Evolutionary conservation across 2,113 vertebrate species (phyloP).

Genomic region (Hirundichthys speculiger): DNA sequence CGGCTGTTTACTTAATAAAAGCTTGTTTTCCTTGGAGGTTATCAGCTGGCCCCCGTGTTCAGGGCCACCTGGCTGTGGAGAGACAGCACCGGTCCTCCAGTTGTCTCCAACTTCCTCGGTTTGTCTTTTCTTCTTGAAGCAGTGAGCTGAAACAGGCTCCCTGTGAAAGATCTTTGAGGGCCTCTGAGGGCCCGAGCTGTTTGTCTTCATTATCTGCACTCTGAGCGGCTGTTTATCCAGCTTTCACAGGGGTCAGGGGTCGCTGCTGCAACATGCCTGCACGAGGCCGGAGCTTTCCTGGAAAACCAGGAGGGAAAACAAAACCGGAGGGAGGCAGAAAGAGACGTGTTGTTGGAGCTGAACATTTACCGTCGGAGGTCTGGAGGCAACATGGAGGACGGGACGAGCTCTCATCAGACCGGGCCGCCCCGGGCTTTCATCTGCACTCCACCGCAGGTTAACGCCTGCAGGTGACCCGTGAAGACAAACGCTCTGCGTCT

Average conservation of each 20-base stretch:
- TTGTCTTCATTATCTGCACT: constrained; percentile 1
- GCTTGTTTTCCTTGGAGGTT: constrained; percentile 2
- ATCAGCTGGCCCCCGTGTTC: not conserved
- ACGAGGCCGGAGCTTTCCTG: not conserved
- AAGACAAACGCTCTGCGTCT: not conserved
- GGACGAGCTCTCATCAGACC: not conserved
- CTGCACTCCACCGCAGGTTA: not conserved
- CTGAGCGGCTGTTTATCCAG: constrained; percentile 2
- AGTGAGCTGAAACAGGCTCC: not conserved
- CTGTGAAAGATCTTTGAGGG: not conserved
- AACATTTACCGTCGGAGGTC: not conserved
- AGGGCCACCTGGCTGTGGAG: not conserved
- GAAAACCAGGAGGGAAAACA: not conserved
- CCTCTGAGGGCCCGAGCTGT: not conserved
- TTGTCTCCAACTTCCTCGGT: not conserved
- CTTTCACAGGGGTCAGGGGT: constrained; percentile 2
- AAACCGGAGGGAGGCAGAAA: not conserved
- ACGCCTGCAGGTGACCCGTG: not conserved
- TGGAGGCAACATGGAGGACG: not conserved
- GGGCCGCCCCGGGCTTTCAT: not conserved
- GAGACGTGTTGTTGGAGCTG: not conserved
- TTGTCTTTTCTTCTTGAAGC: not conserved
- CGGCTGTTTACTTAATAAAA: not conserved
- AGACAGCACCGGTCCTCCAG: not conserved
- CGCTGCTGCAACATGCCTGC: not conserved